Percentiles rank a stretch among this genome's conserved stretches.
Conservation (phyloP, 2,888 invertebrate species). For the Theristus sp. region DNA sequence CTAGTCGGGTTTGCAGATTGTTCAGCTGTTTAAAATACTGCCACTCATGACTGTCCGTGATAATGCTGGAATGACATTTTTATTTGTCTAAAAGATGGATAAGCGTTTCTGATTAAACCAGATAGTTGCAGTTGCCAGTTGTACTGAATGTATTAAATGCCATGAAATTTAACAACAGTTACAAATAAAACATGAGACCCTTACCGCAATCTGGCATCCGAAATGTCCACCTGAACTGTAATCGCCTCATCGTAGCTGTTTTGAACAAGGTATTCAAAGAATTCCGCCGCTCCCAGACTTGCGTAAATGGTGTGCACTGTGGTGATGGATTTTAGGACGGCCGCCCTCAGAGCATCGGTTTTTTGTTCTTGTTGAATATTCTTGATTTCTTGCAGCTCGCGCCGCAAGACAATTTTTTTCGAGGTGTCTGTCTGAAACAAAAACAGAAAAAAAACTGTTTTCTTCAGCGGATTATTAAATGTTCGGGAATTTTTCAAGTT, state of each 20-base stretch:
- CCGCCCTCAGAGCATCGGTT: slow-evolving; percentile 29
- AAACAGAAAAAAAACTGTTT: too few relatives aligned
- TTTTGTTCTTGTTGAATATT: slow-evolving; percentile 30
- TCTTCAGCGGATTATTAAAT: too few relatives aligned
- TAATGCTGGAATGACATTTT: neutral
- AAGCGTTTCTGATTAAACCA: too few relatives aligned
- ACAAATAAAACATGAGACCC: too few relatives aligned
- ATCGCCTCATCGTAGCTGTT: slow-evolving; percentile 32
- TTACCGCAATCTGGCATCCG: neutral
- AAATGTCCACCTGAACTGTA: slow-evolving; percentile 23
- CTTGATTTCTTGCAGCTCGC: slow-evolving; percentile 20
- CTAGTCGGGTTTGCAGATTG: slow-evolving; percentile 15
- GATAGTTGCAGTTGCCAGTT: too few relatives aligned
- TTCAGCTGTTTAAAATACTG: neutral
- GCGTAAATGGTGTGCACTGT: slow-evolving; percentile 31
- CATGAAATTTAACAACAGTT: too few relatives aligned
- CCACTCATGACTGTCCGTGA: neutral
- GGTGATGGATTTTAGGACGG: slow-evolving; percentile 30
- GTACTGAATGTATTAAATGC: too few relatives aligned
- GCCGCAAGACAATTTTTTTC: neutral
- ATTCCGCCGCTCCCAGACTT: slow-evolving; percentile 29
- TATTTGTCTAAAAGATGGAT: neutral
- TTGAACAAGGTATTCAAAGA: slow-evolving; percentile 32
- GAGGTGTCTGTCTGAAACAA: too few relatives aligned
- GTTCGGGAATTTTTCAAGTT: too few relatives aligned